phyloP scores from a whole-genome alignment of 2,888 invertebrate species.

The Tinea trinotella region DNA sequence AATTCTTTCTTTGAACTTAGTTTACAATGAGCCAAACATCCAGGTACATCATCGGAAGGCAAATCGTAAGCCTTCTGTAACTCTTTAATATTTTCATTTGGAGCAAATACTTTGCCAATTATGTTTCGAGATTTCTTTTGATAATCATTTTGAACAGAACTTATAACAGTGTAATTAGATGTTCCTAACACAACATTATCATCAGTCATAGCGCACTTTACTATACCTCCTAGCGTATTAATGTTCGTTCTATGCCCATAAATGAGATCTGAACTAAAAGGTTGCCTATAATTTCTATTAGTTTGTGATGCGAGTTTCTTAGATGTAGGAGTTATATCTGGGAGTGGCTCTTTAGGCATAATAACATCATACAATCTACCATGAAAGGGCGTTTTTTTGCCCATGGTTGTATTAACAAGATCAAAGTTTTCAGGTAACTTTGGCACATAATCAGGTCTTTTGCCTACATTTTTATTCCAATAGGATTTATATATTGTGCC shows the following conservation, averaged over 20 bases:
- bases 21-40: constrained; percentile 49
- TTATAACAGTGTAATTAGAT: constrained; percentile 39
- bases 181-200: constrained; percentile 45
- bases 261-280: constrained; percentile 50
- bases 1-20: constrained; percentile 45
- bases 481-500: constrained; percentile 48
- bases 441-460: constrained; percentile 40
- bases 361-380: constrained; percentile 49
- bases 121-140: constrained; percentile 33
- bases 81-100: constrained; percentile 57
- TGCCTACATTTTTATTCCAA: constrained; percentile 46
- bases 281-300: constrained; percentile 43
- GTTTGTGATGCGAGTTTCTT: constrained; percentile 38
- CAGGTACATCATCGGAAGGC: constrained; percentile 58
- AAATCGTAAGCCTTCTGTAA: constrained; percentile 58
- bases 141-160: constrained; percentile 52
- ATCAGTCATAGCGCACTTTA: constrained; percentile 54
- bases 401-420: constrained; percentile 40
- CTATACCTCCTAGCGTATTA: constrained; percentile 61
- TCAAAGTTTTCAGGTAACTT: constrained; percentile 55
- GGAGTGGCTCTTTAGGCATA: constrained; percentile 45
- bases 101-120: constrained; percentile 52
- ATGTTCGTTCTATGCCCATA: constrained; percentile 54
- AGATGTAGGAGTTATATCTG: constrained; percentile 39
- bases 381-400: constrained; percentile 37